Evolutionary conservation across 2,797 vertebrate genomes (phyloP).

Genomic region (Lacerta agilis): DNA sequence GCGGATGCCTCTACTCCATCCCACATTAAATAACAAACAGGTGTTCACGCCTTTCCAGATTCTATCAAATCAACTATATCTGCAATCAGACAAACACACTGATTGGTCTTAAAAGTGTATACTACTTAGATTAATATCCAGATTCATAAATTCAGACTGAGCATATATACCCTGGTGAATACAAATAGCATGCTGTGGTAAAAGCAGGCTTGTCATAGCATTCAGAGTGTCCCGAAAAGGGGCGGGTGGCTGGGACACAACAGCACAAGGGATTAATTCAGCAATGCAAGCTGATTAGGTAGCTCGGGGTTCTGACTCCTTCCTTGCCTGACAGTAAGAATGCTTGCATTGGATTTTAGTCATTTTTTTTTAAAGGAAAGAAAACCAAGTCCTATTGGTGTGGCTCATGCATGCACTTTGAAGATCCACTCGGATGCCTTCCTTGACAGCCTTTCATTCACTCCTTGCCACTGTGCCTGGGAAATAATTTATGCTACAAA

Average conservation of each 20-base stretch:
- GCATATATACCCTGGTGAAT: slow-evolving; percentile 48
- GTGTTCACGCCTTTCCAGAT: background rate
- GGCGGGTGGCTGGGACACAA: background rate
- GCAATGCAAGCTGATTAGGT: slow-evolving; percentile 46
- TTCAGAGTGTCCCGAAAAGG: slow-evolving; percentile 45
- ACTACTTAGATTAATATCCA: slow-evolving; percentile 61
- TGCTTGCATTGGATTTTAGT: slow-evolving; percentile 13
- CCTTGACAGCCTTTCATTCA: slow-evolving; percentile 33
- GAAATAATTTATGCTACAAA: slow-evolving; percentile 19
- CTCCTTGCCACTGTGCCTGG: background rate
- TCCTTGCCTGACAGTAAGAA: slow-evolving; percentile 44
- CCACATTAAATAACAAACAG: background rate
- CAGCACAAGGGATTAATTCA: slow-evolving; percentile 51
- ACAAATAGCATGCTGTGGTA: slow-evolving; percentile 59
- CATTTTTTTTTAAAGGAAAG: background rate
- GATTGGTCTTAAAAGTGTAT: slow-evolving; percentile 17
- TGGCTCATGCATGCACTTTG: slow-evolving; percentile 36
- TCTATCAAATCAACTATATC: slow-evolving; percentile 9
- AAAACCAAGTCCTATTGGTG: slow-evolving; percentile 2
- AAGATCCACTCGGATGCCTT: background rate
- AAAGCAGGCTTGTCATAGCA: slow-evolving; percentile 56
- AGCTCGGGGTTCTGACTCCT: slow-evolving; percentile 34
- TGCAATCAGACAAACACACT: slow-evolving; percentile 39
- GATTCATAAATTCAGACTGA: slow-evolving; percentile 59
- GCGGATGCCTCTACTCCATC: too few relatives aligned